phyloP scores from a whole-genome alignment of 2,113 vertebrate species.

The sheep (Ovis aries) region DNA sequence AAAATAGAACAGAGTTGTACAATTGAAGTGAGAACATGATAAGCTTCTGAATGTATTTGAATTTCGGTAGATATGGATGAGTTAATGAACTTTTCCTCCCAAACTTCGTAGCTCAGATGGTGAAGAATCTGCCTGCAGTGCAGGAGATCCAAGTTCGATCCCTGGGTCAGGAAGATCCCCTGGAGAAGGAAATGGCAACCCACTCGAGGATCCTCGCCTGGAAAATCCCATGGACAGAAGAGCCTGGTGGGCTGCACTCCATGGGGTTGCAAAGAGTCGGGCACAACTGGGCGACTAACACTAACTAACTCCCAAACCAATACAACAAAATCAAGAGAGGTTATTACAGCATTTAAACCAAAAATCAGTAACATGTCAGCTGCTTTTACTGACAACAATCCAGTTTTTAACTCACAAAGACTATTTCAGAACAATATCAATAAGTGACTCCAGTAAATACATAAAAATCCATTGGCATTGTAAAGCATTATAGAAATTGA shows the following conservation, averaged over 20 bases:
- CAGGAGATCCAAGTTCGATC: not conserved
- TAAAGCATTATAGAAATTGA: conserved; percentile 55
- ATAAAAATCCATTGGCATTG: conserved; percentile 46
- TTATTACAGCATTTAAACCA: not conserved
- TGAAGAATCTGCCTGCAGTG: not conserved
- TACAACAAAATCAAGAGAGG: not conserved
- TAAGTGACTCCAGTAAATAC: conserved; percentile 46
- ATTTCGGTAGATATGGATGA: not conserved
- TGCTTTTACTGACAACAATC: conserved; percentile 38
- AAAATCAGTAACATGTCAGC: conserved; percentile 22
- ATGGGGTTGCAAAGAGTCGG: not conserved
- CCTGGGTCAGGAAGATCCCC: not conserved
- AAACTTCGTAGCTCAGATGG: not conserved
- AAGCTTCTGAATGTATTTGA: not conserved
- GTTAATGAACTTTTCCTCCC: not conserved
- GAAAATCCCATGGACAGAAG: not conserved
- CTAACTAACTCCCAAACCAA: not conserved
- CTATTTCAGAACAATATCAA: conserved; percentile 5
- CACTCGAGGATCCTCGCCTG: not conserved
- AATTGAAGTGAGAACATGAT: not conserved
- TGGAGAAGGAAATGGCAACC: not conserved
- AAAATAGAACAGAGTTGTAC: not conserved
- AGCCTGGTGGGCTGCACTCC: not conserved
- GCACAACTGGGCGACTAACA: not conserved
- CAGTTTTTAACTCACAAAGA: conserved; percentile 43